phyloP scores from a whole-genome alignment of 2,797 vertebrate genomes.

The Melanotaenia boesemani region DNA sequence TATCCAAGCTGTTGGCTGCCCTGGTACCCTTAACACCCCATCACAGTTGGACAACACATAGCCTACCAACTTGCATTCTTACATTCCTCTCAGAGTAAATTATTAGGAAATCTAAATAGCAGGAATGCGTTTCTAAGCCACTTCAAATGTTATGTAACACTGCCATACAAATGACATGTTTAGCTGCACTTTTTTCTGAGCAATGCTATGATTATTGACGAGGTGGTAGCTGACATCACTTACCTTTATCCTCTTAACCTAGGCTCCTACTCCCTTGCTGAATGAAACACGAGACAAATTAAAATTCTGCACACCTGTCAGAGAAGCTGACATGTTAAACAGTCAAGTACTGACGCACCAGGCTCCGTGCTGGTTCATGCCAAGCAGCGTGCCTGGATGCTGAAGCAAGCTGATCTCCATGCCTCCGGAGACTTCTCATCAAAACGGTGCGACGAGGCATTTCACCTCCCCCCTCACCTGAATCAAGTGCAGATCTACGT shows the following conservation, averaged over 20 bases:
- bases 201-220: background rate
- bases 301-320: conserved; percentile 47
- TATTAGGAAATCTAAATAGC: too few relatives aligned
- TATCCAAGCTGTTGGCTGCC: conserved; percentile 66
- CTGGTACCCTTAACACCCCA: conserved; percentile 56
- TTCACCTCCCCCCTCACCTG: background rate
- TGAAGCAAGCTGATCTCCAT: conserved; percentile 2
- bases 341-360: conserved; percentile 12
- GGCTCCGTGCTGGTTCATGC: conserved; percentile 12
- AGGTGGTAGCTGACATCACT: conserved; percentile 24
- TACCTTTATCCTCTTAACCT: conserved; percentile 46
- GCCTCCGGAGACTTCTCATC: conserved; percentile 2
- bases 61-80: conserved; percentile 13
- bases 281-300: too few relatives aligned
- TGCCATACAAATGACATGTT: conserved; percentile 18
- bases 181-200: conserved; percentile 24
- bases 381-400: conserved; percentile 9
- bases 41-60: conserved; percentile 13
- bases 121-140: background rate
- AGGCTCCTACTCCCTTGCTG: too few relatives aligned
- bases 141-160: background rate
- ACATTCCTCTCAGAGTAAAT: conserved; percentile 5
- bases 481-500: background rate
- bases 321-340: conserved; percentile 32
- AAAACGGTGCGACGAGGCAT: background rate